A percentile compares a stretch with the other conserved stretches of the same genome.
Conservation (phyloP, 2,888 invertebrate genomes). For the Papilio gigon region DNA sequence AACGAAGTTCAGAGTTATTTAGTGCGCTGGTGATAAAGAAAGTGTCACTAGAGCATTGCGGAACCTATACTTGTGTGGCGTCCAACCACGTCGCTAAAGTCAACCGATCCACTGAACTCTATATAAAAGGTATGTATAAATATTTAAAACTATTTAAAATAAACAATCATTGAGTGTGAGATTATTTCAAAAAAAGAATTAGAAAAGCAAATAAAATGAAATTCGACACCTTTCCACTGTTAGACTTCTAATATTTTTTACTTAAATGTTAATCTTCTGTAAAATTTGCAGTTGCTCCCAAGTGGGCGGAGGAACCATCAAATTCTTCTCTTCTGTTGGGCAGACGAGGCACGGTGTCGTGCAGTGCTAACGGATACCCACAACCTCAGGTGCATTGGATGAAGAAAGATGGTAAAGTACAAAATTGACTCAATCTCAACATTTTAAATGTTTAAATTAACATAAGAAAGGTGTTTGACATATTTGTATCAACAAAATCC, state of each 20-base stretch:
- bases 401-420: slow-evolving; percentile 85
- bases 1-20: slow-evolving; percentile 86
- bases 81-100: slow-evolving; percentile 88
- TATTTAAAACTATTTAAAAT: too few relatives aligned
- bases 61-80: slow-evolving; percentile 88
- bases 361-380: slow-evolving; percentile 91
- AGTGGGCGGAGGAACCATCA: slow-evolving; percentile 88
- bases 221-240: background rate
- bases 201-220: too few relatives aligned
- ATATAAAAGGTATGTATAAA: slow-evolving; percentile 85
- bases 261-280: slow-evolving; percentile 31
- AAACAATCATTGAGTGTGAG: too few relatives aligned
- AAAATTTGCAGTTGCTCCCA: slow-evolving; percentile 86
- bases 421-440: background rate
- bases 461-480: background rate
- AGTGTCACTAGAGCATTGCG: slow-evolving; percentile 86
- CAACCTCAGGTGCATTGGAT: slow-evolving; percentile 89
- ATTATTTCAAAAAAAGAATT: too few relatives aligned
- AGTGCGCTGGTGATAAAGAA: slow-evolving; percentile 87
- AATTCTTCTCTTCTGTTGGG: slow-evolving; percentile 89
- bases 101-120: slow-evolving; percentile 86
- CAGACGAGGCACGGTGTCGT: slow-evolving; percentile 86
- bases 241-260: background rate
- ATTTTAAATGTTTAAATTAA: background rate
- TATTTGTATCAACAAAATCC: background rate